Evolutionary conservation across 2,797 vertebrate species (phyloP), one percentile per base, ranked within the genome.

Genomic region (Remorina albescens): DNA sequence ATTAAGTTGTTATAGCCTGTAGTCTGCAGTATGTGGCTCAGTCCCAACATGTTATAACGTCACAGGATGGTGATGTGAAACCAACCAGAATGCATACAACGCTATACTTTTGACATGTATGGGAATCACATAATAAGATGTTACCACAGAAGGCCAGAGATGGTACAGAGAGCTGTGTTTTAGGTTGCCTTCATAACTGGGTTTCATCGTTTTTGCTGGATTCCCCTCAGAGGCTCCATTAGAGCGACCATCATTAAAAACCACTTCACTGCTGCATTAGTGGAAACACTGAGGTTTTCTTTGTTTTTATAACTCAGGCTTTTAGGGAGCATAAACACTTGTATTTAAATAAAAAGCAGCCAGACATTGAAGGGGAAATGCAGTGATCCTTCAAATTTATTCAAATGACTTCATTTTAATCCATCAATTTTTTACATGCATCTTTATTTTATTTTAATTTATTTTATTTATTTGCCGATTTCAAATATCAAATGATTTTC

Each of bases 191-290:
- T 25, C 30, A 37, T 34, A 2, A 37, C 15, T 21, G 46, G 53
- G 62, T 32, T 5, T 36, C 16, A 58, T 23, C 54, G 54, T 62
- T 54, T 55, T 15, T 18, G 54, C 37, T 37, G 34, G 21, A 47
- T 37, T 16, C 16, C 23, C 8, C 18, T 62, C 5, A 42, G 41
- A 47, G 34, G 42, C 25, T 32, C 21, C 26, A 36, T 65, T 37
- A 54, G 55, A 57, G 44, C 46, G 46, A 32, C 51, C 9, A 10
- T 63, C 10, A 34, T 55, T 61, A 44, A 63, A 57, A 26, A 34
- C 58, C 62, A 59, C 51, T 50, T 67, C 41, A 60, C 0, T 57
- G 63, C 23, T 53, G 26, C 70, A 62, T 71, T 58, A 36, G 69
- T 64, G 39, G 12, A 25, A 18, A 42, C 15, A 34, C 18, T 30